Evolutionary conservation across 2,113 vertebrate genomes (phyloP).

Genomic region (Glaucomys volans): DNA sequence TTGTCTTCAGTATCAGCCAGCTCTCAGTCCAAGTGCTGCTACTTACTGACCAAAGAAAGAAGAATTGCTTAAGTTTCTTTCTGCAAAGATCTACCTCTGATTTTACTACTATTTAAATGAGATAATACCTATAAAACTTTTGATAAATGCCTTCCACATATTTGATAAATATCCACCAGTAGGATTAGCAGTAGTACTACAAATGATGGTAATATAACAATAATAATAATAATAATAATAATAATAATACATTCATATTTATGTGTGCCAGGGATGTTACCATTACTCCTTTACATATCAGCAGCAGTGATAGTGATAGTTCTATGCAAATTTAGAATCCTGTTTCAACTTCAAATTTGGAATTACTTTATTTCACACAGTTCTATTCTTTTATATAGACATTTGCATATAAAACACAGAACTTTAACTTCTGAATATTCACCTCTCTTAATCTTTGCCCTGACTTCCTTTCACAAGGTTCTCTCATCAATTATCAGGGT

Average conservation of each 20-base stretch:
- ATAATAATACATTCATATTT: neutral
- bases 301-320: neutral
- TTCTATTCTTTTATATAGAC: neutral
- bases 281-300: neutral
- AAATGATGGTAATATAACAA: neutral
- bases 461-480: neutral
- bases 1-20: neutral
- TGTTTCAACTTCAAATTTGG: neutral
- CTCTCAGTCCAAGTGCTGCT: neutral
- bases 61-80: neutral
- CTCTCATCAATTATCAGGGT: neutral
- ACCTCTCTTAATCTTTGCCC: neutral
- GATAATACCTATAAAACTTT: neutral
- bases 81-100: neutral
- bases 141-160: neutral
- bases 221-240: too few species aligned
- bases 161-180: neutral
- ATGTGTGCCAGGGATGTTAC: accelerated
- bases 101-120: neutral
- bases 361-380: neutral
- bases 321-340: neutral
- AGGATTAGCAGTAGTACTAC: accelerated
- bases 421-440: neutral
- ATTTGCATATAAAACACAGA: neutral
- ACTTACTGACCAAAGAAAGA: neutral